Conservation (phyloP, 2,797 vertebrate species). For the Cyclura pinguis region DNA sequence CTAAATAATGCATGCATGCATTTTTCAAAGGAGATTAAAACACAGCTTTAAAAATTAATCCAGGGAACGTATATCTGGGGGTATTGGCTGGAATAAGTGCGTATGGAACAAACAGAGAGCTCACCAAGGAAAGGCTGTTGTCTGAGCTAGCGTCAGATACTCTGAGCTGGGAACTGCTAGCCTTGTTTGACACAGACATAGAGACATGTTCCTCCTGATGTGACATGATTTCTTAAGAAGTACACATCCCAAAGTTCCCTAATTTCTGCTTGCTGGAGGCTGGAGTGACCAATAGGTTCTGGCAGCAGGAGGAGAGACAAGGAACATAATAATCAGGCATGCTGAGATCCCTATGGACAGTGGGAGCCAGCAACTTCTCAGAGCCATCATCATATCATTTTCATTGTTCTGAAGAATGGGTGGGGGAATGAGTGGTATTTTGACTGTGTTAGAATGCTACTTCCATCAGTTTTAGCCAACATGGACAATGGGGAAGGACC, state of each 20-base stretch:
- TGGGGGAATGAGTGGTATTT: too few species aligned
- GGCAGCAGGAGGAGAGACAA: background rate
- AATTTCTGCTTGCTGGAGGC: background rate
- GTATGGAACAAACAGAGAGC: constrained; percentile 34
- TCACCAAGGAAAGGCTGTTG: constrained; percentile 35
- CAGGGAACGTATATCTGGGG: constrained; percentile 38
- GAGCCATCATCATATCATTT: background rate
- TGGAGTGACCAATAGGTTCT: background rate
- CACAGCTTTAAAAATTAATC: constrained; percentile 50
- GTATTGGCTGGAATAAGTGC: background rate
- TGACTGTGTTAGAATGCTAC: too few species aligned
- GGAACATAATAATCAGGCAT: background rate
- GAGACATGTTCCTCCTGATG: background rate
- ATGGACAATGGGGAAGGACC: too few species aligned
- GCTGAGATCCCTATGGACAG: background rate
- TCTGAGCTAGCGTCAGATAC: background rate
- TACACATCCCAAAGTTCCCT: background rate
- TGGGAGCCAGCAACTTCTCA: background rate
- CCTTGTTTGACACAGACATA: background rate
- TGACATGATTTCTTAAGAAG: background rate
- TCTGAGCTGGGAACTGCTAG: background rate
- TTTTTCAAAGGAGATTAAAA: constrained; percentile 54
- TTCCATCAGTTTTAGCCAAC: too few species aligned
- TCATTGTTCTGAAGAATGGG: background rate
- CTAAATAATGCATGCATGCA: constrained; percentile 58